These are phyloP conservation scores for Odontomachus brunneus DNA, from an alignment of 1,140 invertebrate genomes.

Conservation along the genomic window DNA sequence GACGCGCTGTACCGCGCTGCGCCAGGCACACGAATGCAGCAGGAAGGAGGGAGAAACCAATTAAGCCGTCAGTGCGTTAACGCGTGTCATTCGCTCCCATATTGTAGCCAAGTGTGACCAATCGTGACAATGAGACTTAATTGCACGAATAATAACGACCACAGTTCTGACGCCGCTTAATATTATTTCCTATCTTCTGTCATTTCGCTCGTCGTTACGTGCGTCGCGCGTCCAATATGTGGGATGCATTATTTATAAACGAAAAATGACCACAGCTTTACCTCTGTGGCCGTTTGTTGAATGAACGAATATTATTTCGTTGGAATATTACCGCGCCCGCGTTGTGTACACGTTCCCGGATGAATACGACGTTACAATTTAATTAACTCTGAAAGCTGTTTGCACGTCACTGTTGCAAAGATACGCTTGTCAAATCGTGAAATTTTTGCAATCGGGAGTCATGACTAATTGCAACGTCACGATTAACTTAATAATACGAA, in stretches of 20 bases:
- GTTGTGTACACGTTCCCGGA: slow-evolving; percentile 23
- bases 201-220: slow-evolving; percentile 40
- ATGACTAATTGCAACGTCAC: slow-evolving; percentile 31
- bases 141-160: slow-evolving; percentile 68
- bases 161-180: slow-evolving; percentile 34
- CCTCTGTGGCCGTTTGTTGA: slow-evolving; percentile 10
- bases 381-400: slow-evolving; percentile 41
- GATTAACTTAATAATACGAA: slow-evolving; percentile 17
- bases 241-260: slow-evolving; percentile 46
- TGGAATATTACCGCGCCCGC: slow-evolving; percentile 37
- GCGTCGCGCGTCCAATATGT: background rate
- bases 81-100: slow-evolving; percentile 74
- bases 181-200: slow-evolving; percentile 57
- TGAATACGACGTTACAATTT: slow-evolving; percentile 35
- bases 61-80: slow-evolving; percentile 77
- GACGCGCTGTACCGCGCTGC: slow-evolving; percentile 47
- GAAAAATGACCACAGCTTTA: slow-evolving; percentile 48
- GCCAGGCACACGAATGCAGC: slow-evolving; percentile 30
- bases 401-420: slow-evolving; percentile 26
- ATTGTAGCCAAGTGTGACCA: slow-evolving; percentile 76
- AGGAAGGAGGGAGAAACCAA: slow-evolving; percentile 66
- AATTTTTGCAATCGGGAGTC: slow-evolving; percentile 31
- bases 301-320: slow-evolving; percentile 47
- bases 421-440: slow-evolving; percentile 20
- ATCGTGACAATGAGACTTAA: slow-evolving; percentile 74